Base-by-base conservation (phyloP, 1,140 invertebrate genomes). In the Danaus plexippus region DNA sequence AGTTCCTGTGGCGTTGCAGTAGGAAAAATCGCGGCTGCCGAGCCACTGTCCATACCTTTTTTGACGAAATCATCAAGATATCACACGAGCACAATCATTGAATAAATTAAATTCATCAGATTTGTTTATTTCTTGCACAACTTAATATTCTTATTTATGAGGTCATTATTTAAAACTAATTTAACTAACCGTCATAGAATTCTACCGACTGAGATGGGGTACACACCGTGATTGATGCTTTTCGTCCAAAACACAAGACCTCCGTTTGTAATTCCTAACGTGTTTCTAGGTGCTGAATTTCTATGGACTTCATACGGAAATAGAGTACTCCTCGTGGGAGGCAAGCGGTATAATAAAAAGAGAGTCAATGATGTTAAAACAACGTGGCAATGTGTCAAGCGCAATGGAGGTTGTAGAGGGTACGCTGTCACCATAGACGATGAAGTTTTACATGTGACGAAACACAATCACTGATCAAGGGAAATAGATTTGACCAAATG, bases 331-430 rank as follows among this genome's bases (percentile, higher is more conserved):
- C 7, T 62, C 9, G 9, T 62, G 5, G 18, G 57, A 44, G 60
- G 54, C 1, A 47, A 62, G 22, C 47, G 60, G 9, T 62, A 57
- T 15, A 57, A 48, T 11, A 62, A 57, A 40, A 57, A 62, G 43
- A 46, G 42, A 7, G 43, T 57, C 12, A 54, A 13, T 6, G 51
- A 56, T 43, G 2, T 43, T 11, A 69, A 61, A 54, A 48, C 45
- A 1, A 60, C 52, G 9, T 73, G 67, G 70, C 52, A 57, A 8
- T 73, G 70, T 43, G 53, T 57, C 9, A 69, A 52, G 43, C 59
- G 66, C 15, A 69, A 56, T 11, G 15, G 57, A 4, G 70, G 70
- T 9, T 73, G 70, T n/a, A 67, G 52, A 63, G 62, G 65, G 1
- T 59, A 52, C 1, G 61, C 61, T 7, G 48, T 70, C 6, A 70